These are phyloP conservation scores for Cacatua alba DNA, from an alignment of 2,113 vertebrate genomes.

Conservation along the genomic window DNA sequence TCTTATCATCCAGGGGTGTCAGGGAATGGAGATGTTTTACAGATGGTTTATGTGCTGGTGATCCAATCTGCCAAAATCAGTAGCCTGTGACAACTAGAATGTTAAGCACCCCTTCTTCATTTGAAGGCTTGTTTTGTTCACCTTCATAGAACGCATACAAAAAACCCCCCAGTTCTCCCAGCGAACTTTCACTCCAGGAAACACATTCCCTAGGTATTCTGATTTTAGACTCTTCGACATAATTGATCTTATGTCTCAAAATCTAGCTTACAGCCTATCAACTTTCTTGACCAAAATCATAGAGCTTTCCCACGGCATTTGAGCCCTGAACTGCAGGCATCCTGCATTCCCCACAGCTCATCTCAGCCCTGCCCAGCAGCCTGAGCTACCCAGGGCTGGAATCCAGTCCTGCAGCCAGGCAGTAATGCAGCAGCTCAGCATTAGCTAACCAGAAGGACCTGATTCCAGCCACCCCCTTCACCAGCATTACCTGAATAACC, in stretches of 20 bases:
- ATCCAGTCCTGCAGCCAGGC: background rate
- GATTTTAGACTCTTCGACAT: background rate
- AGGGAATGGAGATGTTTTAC: background rate
- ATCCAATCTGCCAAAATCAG: background rate
- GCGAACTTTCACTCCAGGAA: background rate
- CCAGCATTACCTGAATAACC: conserved; percentile 86
- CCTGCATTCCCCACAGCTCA: background rate
- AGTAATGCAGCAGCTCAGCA: background rate
- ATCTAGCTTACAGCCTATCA: background rate
- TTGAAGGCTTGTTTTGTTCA: background rate
- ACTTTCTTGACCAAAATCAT: background rate
- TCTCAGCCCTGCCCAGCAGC: background rate
- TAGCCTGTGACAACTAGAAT: background rate
- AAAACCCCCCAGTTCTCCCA: background rate
- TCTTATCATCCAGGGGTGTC: conserved; percentile 21
- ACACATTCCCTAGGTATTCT: background rate
- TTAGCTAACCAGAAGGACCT: background rate
- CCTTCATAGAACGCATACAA: background rate
- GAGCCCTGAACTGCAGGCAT: background rate
- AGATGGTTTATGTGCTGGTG: background rate
- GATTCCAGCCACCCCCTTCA: background rate
- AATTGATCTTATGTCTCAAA: background rate
- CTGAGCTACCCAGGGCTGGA: background rate
- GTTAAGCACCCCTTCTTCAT: background rate
- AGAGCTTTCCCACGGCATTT: background rate